A percentile compares a stretch with the other conserved stretches of the same genome.
phyloP scores from a whole-genome alignment of 2,888 invertebrate genomes.

The Dicycla oo region DNA sequence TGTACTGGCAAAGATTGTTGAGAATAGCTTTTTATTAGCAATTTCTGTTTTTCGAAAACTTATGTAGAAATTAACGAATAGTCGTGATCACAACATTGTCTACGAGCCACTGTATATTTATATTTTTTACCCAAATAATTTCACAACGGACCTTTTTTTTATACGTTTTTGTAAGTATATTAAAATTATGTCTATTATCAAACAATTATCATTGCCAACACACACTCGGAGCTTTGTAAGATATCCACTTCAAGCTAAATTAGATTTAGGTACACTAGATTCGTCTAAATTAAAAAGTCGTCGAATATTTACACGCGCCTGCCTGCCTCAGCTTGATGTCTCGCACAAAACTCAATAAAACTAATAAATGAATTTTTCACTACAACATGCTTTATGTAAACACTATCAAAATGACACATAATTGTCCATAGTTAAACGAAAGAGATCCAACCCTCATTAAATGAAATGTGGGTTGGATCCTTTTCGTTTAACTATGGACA shows the following conservation, averaged over 20 bases:
- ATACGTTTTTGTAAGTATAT: background rate
- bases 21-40: background rate
- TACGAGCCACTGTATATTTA: background rate
- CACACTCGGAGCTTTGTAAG: constrained; percentile 78
- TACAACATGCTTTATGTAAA: background rate
- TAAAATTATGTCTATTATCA: background rate
- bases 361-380: constrained; percentile 14
- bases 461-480: too few relatives aligned
- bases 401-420: background rate
- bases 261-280: constrained; percentile 82
- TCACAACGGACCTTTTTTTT: background rate
- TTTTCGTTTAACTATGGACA: too few relatives aligned
- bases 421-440: too few relatives aligned
- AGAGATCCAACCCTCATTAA: too few relatives aligned
- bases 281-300: constrained; percentile 84
- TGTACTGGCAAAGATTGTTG: constrained; percentile 54
- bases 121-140: background rate
- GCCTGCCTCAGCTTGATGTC: constrained; percentile 71
- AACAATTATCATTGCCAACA: constrained; percentile 41
- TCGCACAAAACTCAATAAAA: constrained; percentile 17
- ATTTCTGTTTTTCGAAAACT: background rate
- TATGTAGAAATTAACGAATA: background rate
- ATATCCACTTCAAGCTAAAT: constrained; percentile 85
- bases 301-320: constrained; percentile 78
- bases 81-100: background rate